Evolutionary conservation across 1,140 invertebrate species (phyloP).

Genomic region (Neotoxoptera formosana): DNA sequence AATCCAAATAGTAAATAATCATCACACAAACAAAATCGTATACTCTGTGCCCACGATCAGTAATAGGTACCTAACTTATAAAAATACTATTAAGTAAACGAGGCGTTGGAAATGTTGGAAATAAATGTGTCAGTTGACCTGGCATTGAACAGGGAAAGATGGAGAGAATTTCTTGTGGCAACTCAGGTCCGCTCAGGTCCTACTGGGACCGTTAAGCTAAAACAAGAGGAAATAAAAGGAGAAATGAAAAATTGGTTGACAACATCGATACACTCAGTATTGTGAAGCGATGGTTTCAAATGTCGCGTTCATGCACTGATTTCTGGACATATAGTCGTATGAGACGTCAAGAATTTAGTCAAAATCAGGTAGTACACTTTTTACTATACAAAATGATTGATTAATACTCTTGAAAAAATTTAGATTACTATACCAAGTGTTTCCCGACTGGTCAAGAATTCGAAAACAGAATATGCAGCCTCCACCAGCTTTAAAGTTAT

Average conservation of each 20-base stretch:
- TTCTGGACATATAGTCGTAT: not conserved
- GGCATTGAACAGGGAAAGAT: too few species aligned
- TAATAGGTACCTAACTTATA: not conserved
- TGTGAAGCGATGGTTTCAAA: not conserved
- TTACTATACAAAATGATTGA: not conserved
- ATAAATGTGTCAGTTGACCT: too few species aligned
- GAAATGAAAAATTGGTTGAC: not conserved
- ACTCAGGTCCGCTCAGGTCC: too few species aligned
- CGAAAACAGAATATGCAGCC: not conserved
- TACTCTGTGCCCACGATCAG: not conserved
- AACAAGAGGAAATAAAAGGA: too few species aligned
- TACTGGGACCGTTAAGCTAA: too few species aligned
- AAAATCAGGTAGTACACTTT: not conserved
- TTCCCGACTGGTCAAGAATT: not conserved
- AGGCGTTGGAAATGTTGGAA: not conserved
- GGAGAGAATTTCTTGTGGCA: too few species aligned
- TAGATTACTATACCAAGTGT: not conserved
- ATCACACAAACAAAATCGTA: not conserved
- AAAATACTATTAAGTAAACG: not conserved
- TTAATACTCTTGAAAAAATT: not conserved
- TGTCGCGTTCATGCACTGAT: slow-evolving; percentile 46
- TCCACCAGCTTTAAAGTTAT: not conserved
- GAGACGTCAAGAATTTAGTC: slow-evolving; percentile 38
- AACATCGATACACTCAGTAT: not conserved
- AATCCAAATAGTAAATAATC: not conserved